Evolutionary conservation across 2,113 vertebrate species (phyloP), one percentile per base, ranked within the genome.

Genomic region (Xenopus laevis): DNA sequence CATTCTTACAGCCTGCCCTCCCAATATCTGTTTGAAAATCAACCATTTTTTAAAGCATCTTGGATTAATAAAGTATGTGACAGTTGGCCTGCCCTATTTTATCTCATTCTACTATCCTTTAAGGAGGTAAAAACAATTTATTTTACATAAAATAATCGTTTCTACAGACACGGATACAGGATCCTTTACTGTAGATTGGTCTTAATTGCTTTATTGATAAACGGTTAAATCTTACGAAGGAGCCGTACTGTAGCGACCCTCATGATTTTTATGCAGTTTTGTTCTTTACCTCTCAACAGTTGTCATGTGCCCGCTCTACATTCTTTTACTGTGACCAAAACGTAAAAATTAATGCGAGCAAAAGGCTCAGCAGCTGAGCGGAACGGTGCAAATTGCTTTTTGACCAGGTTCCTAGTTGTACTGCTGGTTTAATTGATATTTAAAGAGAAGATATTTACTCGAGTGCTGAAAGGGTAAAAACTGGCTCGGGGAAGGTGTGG

Each of bases 311-410:
- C 89, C 88, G 86, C 80, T 90, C 86, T 85, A 63, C 86, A 93
- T 93, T 94, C 89, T 90, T 93, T 82, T 90, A 88, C 90, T 92
- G 86, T 88, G 82, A 88, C 87, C 91, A 87, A 92, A 90, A 87
- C 83, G 88, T 87, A 83, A 89, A 89, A 90, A 89, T 92, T 88
- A 92, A 90, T 89, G 91, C 92, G 92, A 94, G 87, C 87, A 91
- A 92, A 94, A 93, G 84, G 80, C 92, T 93, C 90, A 90, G 90
- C 89, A 86, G 91, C 89, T 83, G 88, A 91, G 90, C 87, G 93
- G 92, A 93, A 85, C 79, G 86, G 93, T 95, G 94, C 83, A 97
- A 98, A 98, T 97, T 95, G 94, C 91, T 91, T 95, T 92, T 91
- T 93, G 93, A 94, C 91, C 86, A 90, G 93, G 91, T 94, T 91